These are phyloP conservation scores for Periphyllus acericola DNA, from an alignment of 2,888 invertebrate species.

Conservation along the genomic window DNA sequence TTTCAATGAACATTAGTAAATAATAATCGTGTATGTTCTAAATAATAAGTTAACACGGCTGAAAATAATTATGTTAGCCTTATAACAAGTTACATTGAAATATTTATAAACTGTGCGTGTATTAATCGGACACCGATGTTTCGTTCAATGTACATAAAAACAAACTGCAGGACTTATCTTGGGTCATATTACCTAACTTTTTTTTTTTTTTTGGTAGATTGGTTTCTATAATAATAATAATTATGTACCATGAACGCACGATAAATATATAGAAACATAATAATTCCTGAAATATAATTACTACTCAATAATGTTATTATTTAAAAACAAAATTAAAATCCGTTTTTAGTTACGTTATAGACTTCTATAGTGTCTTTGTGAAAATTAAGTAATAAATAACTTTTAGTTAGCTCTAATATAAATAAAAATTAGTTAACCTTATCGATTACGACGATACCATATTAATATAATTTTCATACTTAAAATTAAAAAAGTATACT, in stretches of 20 bases:
- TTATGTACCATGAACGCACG: not conserved
- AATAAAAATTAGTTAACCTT: not conserved
- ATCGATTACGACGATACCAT: not conserved
- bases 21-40: not conserved
- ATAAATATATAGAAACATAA: slow-evolving; percentile 4
- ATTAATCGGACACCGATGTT: not conserved
- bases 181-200: slow-evolving; percentile 43
- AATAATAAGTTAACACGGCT: not conserved
- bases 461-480: not conserved
- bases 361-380: not conserved
- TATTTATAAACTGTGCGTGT: slow-evolving; percentile 4
- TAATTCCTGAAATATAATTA: slow-evolving; percentile 8
- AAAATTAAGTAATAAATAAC: not conserved
- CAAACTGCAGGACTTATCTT: slow-evolving; percentile 36
- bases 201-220: slow-evolving; percentile 6
- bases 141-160: slow-evolving; percentile 41
- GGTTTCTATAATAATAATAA: slow-evolving; percentile 14
- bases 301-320: slow-evolving; percentile 23
- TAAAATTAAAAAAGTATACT: not conserved
- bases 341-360: not conserved
- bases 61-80: slow-evolving; percentile 11
- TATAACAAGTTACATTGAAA: not conserved
- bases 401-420: too few species aligned
- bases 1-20: slow-evolving; percentile 11
- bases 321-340: slow-evolving; percentile 4